Percentiles rank a stretch among this genome's conserved stretches.
Conservation (phyloP, 2,113 vertebrate genomes). For the Callithrix jacchus region DNA sequence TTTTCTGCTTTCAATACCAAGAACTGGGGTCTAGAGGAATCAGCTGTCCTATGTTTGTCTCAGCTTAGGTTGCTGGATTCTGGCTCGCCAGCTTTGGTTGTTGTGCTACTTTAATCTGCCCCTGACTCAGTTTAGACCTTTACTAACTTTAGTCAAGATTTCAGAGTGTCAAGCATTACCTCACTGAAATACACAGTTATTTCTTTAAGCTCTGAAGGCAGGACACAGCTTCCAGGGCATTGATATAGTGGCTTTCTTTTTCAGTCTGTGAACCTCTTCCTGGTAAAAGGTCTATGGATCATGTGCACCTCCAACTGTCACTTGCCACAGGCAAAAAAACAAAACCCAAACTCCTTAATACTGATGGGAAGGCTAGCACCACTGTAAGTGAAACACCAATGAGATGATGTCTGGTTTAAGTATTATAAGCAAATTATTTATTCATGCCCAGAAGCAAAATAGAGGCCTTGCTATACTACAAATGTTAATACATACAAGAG, state of each 20-base stretch:
- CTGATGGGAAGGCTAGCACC: slow-evolving; percentile 46
- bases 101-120: slow-evolving; percentile 33
- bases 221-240: neutral
- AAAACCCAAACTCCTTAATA: slow-evolving; percentile 43
- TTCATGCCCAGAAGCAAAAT: slow-evolving; percentile 52
- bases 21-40: neutral
- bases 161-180: slow-evolving; percentile 37
- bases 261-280: slow-evolving; percentile 20
- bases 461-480: slow-evolving; percentile 32
- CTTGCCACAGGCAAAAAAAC: slow-evolving; percentile 42
- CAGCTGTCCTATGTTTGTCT: neutral
- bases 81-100: neutral
- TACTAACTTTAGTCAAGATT: slow-evolving; percentile 30
- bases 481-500: slow-evolving; percentile 48
- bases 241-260: slow-evolving; percentile 51
- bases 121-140: slow-evolving; percentile 12
- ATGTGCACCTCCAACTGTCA: slow-evolving; percentile 44
- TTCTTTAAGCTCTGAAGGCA: neutral
- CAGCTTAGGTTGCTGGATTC: neutral
- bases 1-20: neutral
- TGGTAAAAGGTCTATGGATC: slow-evolving; percentile 41
- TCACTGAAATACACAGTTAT: slow-evolving; percentile 31
- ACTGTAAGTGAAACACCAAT: slow-evolving; percentile 55
- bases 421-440: slow-evolving; percentile 57
- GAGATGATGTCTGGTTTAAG: slow-evolving; percentile 65